These are phyloP conservation scores for Raja brachyura DNA, from an alignment of 2,113 vertebrate species.

Conservation along the genomic window DNA sequence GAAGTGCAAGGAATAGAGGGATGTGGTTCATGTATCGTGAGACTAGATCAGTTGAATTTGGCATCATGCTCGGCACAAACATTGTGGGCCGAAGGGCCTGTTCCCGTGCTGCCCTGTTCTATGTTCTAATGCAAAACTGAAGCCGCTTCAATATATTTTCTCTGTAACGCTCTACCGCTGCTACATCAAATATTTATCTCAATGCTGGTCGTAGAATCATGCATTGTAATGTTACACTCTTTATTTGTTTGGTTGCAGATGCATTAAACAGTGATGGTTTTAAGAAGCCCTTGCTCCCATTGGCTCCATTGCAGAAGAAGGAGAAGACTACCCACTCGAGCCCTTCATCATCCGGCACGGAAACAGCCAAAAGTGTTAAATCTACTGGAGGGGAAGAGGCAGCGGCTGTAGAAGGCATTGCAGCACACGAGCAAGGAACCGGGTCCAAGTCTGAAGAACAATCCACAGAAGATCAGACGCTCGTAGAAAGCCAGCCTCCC, in stretches of 20 bases:
- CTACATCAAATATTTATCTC: neutral
- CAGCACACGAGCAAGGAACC: neutral
- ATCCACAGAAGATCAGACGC: conserved; percentile 5
- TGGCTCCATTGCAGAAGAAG: conserved; percentile 17
- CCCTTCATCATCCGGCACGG: neutral
- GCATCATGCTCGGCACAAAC: no score
- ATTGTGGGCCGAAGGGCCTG: no score
- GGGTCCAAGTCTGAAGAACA: conserved; percentile 14
- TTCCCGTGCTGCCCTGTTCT: no score
- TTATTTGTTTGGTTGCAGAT: neutral
- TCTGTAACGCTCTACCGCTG: neutral
- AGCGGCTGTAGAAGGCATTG: neutral
- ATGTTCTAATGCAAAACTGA: neutral
- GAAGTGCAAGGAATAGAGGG: no score
- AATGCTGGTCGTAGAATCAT: neutral
- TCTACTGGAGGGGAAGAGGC: neutral
- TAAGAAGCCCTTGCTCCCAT: conserved; percentile 28
- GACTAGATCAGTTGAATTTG: no score
- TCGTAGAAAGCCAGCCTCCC: neutral
- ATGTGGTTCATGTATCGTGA: no score
- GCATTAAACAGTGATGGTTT: neutral
- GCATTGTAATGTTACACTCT: neutral
- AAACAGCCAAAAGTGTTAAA: neutral
- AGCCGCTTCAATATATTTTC: neutral
- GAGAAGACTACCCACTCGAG: neutral